Conservation (phyloP, 2,797 vertebrate genomes). For the Coendou prehensilis region DNA sequence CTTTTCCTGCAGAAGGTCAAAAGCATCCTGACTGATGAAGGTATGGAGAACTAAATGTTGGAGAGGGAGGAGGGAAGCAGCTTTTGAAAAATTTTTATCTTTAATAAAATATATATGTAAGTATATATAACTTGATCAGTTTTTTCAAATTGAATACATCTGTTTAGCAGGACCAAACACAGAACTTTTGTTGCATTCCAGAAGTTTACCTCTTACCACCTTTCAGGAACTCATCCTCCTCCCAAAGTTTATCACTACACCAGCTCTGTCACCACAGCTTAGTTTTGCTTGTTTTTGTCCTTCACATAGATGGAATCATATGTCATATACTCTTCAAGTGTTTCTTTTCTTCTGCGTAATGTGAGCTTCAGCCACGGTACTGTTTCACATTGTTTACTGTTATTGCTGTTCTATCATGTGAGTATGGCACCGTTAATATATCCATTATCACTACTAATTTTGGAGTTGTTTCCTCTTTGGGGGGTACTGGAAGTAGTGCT, state of each 20-base stretch:
- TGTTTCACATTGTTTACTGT: not conserved
- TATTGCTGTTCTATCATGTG: not conserved
- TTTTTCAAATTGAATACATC: not conserved
- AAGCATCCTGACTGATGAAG: slow-evolving; percentile 92
- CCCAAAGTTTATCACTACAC: not conserved
- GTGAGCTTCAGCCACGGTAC: not conserved
- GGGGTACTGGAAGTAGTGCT: not conserved
- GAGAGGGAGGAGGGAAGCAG: not conserved
- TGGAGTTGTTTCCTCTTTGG: not conserved
- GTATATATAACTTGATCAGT: not conserved
- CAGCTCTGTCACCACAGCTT: not conserved
- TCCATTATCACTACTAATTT: not conserved
- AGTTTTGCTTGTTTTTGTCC: not conserved
- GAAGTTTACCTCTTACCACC: not conserved
- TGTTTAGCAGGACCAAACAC: not conserved
- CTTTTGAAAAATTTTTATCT: not conserved
- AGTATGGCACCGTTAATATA: not conserved
- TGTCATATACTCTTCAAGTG: not conserved
- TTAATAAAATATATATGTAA: not conserved
- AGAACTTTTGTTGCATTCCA: not conserved
- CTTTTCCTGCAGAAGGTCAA: slow-evolving; percentile 93
- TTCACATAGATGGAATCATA: not conserved
- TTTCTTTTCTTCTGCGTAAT: not conserved
- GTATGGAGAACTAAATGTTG: slow-evolving; percentile 86
- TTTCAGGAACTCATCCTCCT: not conserved